Base-by-base conservation (phyloP, 1,140 invertebrate species). In the Dryas iulia region DNA sequence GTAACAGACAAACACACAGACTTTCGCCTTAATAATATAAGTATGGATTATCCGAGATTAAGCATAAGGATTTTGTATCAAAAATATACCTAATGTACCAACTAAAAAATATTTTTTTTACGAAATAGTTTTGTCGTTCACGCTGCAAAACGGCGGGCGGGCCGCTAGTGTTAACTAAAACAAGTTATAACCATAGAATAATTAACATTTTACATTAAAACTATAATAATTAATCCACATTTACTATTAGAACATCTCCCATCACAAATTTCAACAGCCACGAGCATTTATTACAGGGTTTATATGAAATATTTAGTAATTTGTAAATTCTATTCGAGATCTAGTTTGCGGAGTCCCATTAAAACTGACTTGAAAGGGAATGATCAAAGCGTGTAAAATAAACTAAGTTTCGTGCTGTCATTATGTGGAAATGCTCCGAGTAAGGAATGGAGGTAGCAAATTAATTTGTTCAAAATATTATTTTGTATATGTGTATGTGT, bases 341-440 rank as follows among this genome's bases (percentile, higher is more conserved):
- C 14, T 47, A 8, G 14, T 47, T 47, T 47, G 14, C 14, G 6
- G 35, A 18, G 14, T 47, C 35, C 35, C 14, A 47, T 47, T 47
- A 47, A 47, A 47, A 47, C 35, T 14, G 14, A 47, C 35, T 47
- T 47, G 35, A 47, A 21, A 47, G 35, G 6, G 23, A 47, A 39
- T 47, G 59, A 60, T 61, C 59, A 61, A 61, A 61, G 59, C 11
- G 33, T 26, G 30, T 35, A 12, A 33, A 59, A 59, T 33, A 59
- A 59, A 59, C 28, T 33, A 18, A 58, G 1, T 21, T 47, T 47
- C 30, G 28, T 23, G 59, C 14, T 60, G 26, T 60, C 59, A 47
- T 52, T 39, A 60, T 39, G 14, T 47, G 1, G 35, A 18, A 8
- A 8, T 18, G 33, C n/a, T 35, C 3, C n/a, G n/a, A n/a, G 35